Base-by-base conservation (phyloP, 53 echinoderm and acorn worm genomes). In the Crossaster papposus region DNA sequence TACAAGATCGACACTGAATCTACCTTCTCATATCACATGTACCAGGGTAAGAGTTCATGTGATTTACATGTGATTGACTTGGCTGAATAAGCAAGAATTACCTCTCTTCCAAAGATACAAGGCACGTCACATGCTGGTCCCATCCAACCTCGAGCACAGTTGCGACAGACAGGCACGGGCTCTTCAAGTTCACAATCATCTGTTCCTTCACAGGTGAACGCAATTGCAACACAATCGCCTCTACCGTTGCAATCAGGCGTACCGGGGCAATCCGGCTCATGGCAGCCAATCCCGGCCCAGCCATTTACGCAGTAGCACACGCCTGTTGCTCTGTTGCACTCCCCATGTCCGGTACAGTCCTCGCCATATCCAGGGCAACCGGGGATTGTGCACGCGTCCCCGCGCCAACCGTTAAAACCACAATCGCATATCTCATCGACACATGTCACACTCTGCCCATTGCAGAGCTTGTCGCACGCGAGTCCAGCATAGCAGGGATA, bases 251-350 rank as follows among this genome's bases (percentile, higher is more conserved):
- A 96, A 77, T 96, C 93, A 17, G 94, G 94, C 68, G 91, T 91
- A 53, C 96, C 96, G 4, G 96, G 96, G 30, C 96, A 96, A 81
- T 96, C 96, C 33, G 94, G 93, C 32, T 92, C 58, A 15, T 96
- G 88, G 71, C 96, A 96, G 3, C 96, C 96, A 24, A 90, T 74
- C 6, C 96, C 96, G 8, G 88, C 79, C 96, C 96, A 96, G 51
- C 96, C 96, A 37, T 91, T 88, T 18, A 89, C 73, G 81, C 96
- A 96, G 23, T 88, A 82, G 73, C 96, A 96, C 22, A 51, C 55
- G 15, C 91, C 83, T 23, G 77, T 90, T 3, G 91, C 94, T 36
- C 86, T 63, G 78, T 94, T 96, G 77, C 96, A 96, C 68, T 94
- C 91, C 26, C 96, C 96, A 63, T 94, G 94, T 10, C 84, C 91